Conservation (phyloP, 2,888 invertebrate genomes). For the Ceriagrion tenellum region DNA sequence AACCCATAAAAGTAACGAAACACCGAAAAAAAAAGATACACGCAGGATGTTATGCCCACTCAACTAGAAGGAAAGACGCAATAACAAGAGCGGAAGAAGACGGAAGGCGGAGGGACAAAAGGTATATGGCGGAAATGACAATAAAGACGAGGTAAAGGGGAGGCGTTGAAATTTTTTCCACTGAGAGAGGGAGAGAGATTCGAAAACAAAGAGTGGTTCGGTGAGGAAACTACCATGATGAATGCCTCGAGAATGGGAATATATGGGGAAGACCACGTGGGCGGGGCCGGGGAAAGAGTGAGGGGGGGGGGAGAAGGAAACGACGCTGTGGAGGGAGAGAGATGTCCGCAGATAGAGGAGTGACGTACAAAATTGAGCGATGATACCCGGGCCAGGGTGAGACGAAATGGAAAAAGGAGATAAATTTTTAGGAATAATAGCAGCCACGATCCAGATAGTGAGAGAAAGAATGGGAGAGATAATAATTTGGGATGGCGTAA, state of each 20-base stretch:
- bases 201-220: background rate
- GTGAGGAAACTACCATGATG: background rate
- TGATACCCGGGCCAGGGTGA: background rate
- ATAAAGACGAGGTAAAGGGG: conserved; percentile 7
- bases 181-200: background rate
- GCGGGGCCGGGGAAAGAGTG: too few species aligned
- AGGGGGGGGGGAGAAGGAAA: background rate
- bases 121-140: background rate
- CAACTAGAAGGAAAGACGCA: background rate
- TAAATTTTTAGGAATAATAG: conserved; percentile 8
- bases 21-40: background rate
- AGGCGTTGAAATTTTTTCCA: background rate
- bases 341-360: conserved; percentile 1
- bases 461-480: background rate
- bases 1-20: background rate
- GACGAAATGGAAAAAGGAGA: conserved; percentile 29
- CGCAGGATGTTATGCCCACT: background rate
- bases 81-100: conserved; percentile 6
- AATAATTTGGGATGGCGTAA: background rate
- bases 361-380: conserved; percentile 10
- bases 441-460: background rate
- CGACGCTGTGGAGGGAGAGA: background rate
- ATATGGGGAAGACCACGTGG: background rate
- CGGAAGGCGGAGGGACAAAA: background rate
- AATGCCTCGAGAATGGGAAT: background rate